Percentiles rank a stretch among this genome's conserved stretches.
Evolutionary conservation across 2,888 invertebrate species (phyloP).

Genomic region (Salticus scenicus): DNA sequence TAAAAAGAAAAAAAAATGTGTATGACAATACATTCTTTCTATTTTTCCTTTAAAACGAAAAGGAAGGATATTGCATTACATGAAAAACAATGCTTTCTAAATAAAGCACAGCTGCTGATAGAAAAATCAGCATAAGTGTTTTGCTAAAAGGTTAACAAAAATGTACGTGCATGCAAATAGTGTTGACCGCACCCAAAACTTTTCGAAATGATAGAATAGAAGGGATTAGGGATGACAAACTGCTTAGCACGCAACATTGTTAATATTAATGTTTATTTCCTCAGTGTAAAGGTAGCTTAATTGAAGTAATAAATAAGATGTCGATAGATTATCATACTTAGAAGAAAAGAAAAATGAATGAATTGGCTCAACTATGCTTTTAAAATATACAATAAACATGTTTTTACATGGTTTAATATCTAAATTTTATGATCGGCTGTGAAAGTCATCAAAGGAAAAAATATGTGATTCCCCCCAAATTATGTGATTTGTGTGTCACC

Average conservation of each 20-base stretch:
- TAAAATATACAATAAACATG: no score
- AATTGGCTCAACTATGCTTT: no score
- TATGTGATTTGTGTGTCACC: no score
- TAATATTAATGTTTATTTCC: not conserved
- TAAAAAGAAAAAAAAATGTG: no score
- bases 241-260: not conserved
- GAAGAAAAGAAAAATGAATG: not conserved
- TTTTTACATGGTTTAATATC: no score
- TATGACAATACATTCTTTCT: no score
- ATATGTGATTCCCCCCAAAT: no score
- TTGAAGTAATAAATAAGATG: not conserved
- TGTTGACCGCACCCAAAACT: slow-evolving; percentile 8
- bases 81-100: not conserved
- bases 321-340: not conserved
- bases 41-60: no score
- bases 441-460: no score
- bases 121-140: not conserved
- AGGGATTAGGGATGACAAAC: slow-evolving; percentile 6
- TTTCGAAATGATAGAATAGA: not conserved
- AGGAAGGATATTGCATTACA: not conserved
- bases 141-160: not conserved
- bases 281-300: not conserved
- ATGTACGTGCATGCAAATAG: not conserved
- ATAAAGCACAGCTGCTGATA: no score
- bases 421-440: no score